Conservation (phyloP, 2,113 vertebrate species). For the Canis aureus region DNA sequence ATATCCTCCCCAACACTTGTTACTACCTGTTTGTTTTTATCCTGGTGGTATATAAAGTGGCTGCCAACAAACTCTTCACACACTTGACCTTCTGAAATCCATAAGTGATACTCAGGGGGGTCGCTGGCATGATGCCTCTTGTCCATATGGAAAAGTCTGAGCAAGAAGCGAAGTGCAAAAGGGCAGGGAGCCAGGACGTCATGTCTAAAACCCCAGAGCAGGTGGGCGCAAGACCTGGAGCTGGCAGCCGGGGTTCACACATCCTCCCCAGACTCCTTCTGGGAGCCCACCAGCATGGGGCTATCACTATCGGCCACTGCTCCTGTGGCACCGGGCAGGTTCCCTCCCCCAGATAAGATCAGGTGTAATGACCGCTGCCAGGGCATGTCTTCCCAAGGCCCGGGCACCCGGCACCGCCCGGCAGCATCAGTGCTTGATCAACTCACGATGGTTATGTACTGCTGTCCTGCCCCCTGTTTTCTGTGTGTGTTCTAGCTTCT, state of each 20-base stretch:
- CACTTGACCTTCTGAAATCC: neutral
- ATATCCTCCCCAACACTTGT: neutral
- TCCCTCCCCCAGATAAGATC: neutral
- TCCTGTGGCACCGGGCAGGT: neutral
- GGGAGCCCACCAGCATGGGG: too few relatives aligned
- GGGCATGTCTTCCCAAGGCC: neutral
- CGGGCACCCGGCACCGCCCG: neutral
- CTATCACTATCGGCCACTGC: neutral
- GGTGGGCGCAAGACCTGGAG: neutral
- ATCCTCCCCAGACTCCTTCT: accelerated
- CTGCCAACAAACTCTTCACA: neutral
- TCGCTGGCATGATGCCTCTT: neutral
- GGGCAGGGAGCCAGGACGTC: neutral
- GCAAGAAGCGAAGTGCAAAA: neutral
- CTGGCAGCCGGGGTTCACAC: neutral
- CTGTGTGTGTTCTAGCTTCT: neutral
- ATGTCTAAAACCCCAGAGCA: neutral
- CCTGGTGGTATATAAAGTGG: neutral
- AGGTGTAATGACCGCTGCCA: neutral
- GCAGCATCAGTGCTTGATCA: neutral
- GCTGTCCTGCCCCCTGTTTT: neutral
- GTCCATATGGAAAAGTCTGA: neutral
- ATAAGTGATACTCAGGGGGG: accelerated
- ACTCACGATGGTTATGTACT: too few relatives aligned
- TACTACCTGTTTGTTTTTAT: neutral